phyloP scores from a whole-genome alignment of 1,140 invertebrate genomes.

The Ceratosolen solmsi region DNA sequence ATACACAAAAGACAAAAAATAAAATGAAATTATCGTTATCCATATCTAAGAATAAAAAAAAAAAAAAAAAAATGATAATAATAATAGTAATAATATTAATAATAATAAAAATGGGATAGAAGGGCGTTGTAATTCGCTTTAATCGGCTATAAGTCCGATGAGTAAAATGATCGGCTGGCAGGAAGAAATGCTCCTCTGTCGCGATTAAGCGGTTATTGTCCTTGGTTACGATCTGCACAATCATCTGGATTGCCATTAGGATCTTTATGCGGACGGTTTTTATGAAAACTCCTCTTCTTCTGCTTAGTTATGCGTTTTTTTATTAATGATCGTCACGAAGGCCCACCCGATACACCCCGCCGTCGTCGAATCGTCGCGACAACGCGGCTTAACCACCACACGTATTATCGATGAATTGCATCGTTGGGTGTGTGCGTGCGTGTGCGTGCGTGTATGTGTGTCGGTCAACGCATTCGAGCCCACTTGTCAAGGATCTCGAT shows the following conservation, averaged over 20 bases:
- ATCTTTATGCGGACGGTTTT: constrained; percentile 40
- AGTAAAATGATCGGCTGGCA: constrained; percentile 19
- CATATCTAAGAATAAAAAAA: constrained; percentile 34
- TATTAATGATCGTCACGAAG: neutral
- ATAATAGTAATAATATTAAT: no score
- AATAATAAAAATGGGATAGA: neutral
- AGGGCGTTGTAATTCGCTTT: constrained; percentile 20
- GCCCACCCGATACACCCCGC: neutral
- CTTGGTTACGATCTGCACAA: constrained; percentile 37
- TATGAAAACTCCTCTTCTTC: constrained; percentile 27
- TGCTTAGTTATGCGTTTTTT: constrained; percentile 24
- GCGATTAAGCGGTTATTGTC: constrained; percentile 40
- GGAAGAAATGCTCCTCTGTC: constrained; percentile 24
- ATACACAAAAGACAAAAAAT: constrained; percentile 63
- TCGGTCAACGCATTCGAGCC: neutral
- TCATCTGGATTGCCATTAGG: constrained; percentile 41
- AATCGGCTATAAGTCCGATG: neutral
- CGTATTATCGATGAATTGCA: neutral
- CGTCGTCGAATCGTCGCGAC: neutral
- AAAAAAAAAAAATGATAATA: neutral
- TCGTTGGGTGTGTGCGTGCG: neutral
- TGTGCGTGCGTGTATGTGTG: neutral
- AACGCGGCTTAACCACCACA: neutral
- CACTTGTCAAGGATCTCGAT: constrained; percentile 18
- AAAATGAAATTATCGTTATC: constrained; percentile 44